Conservation (phyloP, 1,140 invertebrate genomes). For the Rhagoletis zephyria region DNA sequence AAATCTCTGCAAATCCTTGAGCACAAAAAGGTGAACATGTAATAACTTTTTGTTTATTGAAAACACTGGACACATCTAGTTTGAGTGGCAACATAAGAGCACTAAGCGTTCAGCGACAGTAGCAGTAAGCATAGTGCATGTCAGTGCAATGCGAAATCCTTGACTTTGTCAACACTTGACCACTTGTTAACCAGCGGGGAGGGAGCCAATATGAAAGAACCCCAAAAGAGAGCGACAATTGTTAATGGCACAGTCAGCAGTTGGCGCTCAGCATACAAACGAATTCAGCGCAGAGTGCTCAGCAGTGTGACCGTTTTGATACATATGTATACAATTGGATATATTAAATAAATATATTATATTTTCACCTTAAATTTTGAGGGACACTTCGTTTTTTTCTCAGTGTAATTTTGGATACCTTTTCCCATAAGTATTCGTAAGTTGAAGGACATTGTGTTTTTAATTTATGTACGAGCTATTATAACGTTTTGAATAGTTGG, state of each 20-base stretch:
- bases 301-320: too few relatives aligned
- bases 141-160: conserved; percentile 38
- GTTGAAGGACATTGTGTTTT: too few relatives aligned
- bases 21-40: not conserved
- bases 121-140: conserved; percentile 1
- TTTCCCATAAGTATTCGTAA: too few relatives aligned
- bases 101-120: conserved; percentile 32
- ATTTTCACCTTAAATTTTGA: too few relatives aligned
- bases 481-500: too few relatives aligned
- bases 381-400: too few relatives aligned
- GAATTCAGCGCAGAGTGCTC: too few relatives aligned
- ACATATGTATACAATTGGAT: too few relatives aligned
- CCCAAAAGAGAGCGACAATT: not conserved
- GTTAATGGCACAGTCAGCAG: not conserved
- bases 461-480: too few relatives aligned
- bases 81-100: conserved; percentile 33
- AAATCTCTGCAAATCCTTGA: not conserved
- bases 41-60: conserved; percentile 6
- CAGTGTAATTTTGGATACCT: too few relatives aligned
- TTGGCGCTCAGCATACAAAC: not conserved
- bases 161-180: conserved; percentile 49
- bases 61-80: conserved; percentile 33
- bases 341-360: too few relatives aligned
- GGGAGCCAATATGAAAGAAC: not conserved
- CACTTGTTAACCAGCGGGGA: conserved; percentile 49